These are phyloP conservation scores for Palythoa heliodiscus DNA, from an alignment of 92 coral and sea anemone genomes.

Conservation along the genomic window DNA sequence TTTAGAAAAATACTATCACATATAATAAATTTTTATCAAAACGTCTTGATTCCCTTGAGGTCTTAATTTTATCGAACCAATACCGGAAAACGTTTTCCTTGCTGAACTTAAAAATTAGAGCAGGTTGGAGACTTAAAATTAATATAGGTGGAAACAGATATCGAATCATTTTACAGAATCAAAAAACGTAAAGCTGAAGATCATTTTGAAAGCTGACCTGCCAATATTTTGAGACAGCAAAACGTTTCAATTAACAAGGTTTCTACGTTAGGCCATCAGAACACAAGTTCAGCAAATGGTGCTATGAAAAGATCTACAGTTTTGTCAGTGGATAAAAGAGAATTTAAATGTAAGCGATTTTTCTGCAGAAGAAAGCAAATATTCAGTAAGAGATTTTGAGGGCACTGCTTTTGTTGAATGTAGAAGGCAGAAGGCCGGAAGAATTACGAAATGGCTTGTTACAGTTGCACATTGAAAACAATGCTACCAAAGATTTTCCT, in stretches of 20 bases:
- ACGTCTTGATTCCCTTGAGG: constrained; percentile 42
- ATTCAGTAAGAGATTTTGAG: too few relatives aligned
- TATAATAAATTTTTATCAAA: constrained; percentile 36
- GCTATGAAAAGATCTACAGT: constrained; percentile 51
- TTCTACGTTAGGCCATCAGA: constrained; percentile 33
- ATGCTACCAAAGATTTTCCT: too few relatives aligned
- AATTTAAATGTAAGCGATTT: constrained; percentile 52
- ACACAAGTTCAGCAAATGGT: neutral
- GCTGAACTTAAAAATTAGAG: constrained; percentile 26
- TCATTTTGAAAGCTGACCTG: constrained; percentile 53
- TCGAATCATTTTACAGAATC: constrained; percentile 41
- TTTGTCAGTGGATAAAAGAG: constrained; percentile 41
- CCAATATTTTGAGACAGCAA: constrained; percentile 69
- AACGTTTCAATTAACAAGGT: constrained; percentile 24
- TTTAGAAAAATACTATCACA: constrained; percentile 55
- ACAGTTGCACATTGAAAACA: too few relatives aligned
- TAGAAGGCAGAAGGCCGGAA: too few relatives aligned
- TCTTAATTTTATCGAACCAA: constrained; percentile 28
- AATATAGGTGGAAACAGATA: constrained; percentile 59
- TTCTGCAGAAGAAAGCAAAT: too few relatives aligned
- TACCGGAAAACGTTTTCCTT: constrained; percentile 51
- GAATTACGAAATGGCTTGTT: too few relatives aligned
- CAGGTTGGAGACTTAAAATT: constrained; percentile 23
- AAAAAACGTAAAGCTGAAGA: constrained; percentile 38
- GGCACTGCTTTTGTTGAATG: too few relatives aligned